Evolutionary conservation across 2,113 vertebrate species (phyloP), one percentile per base, ranked within the genome.

Genomic region (Hoplias malabaricus): DNA sequence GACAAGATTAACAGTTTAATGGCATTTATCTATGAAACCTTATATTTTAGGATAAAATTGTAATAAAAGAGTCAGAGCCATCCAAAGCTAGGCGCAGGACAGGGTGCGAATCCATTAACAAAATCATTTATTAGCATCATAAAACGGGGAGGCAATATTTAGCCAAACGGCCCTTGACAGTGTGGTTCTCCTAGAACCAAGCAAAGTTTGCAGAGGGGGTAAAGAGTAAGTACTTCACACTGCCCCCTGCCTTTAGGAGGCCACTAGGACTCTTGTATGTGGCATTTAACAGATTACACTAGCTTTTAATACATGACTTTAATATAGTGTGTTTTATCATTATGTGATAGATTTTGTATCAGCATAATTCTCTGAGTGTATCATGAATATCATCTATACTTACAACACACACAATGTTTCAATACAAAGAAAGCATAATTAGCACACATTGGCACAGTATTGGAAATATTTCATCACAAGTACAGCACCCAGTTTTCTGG

Each of bases 11-110:
- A 93, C 84, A 82, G 77, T 84, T 86, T 33, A 0, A 46, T 90
- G 92, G 88, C 90, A 92, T 92, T 91, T 93, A 93, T 93, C 90
- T 91, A 85, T 85, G 86, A 92, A 91, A 89, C 87, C 88, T 91
- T 92, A 91, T 91, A 92, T 92, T 91, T 91, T 91, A 86, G 88
- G 89, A 90, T 89, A 90, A 91, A 92, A 91, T 88, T 87, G 90
- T 87, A 88, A 91, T 92, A 91, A 93, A 92, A 87, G 84, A 71
- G 83, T 86, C 89, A 88, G 87, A 89, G 87, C 88, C 85, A 86
- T 89, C 87, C 84, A 84, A 85, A 85, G 90, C 88, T 81, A 82
- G 87, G 79, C 86, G 84, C 85, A 85, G 82, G 76, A 78, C 83
- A 80, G 84, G 80, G 86, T 83, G 84, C 77, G 86, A 88, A 87